Base-by-base conservation (phyloP, 2,113 vertebrate genomes). In the Larimichthys crocea region DNA sequence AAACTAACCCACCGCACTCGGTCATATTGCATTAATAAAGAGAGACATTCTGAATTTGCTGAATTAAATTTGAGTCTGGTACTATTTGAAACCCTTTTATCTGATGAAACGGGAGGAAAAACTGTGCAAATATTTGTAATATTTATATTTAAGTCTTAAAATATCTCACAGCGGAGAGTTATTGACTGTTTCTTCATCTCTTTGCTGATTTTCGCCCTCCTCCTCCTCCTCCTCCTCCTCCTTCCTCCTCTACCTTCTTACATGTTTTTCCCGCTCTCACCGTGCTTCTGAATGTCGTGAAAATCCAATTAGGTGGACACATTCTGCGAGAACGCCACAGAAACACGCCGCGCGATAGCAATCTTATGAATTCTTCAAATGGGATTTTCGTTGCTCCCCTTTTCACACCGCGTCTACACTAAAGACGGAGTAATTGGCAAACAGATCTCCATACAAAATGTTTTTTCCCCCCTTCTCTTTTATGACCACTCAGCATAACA, bases 251-350 rank as follows among this genome's bases (percentile, higher is more conserved):
- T 5, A 5, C 31, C 31, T 31, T 31, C 35, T 8, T 1, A 78
- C 57, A 29, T 76, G 56, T 11, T 73, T 64, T 72, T 44, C 17
- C 42, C 19, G 29, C 52, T 63, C 74, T 72, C n/a, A 35, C 81
- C 86, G 75, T 74, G 63, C 76, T 67, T 79, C 84, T 84, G 75
- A 74, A 88, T 62, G 81, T 90, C 61, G 75, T 81, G 86, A 85
- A 91, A 93, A 93, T 91, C 87, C 88, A 94, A 94, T 95, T 94
- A 94, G 87, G 77, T 78, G 70, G 85, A 78, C 65, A 82, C 79
- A 88, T 91, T 91, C 89, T 85, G 81, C 57, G 75, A 76, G 53
- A 86, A 86, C 80, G 60, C 66, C 85, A 80, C 84, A 87, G 87
- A 87, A 89, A 67, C 50, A 15, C 63, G n/a, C 83, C 48, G 69